These are phyloP conservation scores for Bhutanitis thaidina DNA, from an alignment of 2,888 invertebrate species.

Conservation along the genomic window DNA sequence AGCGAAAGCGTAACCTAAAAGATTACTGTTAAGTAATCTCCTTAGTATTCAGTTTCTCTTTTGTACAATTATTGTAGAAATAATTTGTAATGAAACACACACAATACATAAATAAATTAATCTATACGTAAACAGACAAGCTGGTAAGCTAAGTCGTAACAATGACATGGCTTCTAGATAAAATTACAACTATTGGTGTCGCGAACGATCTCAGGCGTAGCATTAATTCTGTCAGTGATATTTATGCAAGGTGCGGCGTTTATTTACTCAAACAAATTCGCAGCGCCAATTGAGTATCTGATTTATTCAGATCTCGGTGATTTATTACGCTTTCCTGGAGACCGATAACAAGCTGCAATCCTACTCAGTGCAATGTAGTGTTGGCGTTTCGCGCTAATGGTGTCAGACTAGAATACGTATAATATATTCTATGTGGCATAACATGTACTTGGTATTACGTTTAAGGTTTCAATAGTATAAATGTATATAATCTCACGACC, in stretches of 20 bases:
- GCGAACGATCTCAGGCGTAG: neutral
- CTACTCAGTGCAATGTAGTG: neutral
- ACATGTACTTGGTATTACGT: too few relatives aligned
- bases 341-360: conserved; percentile 4
- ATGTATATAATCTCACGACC: too few relatives aligned
- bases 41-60: too few relatives aligned
- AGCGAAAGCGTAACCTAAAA: too few relatives aligned
- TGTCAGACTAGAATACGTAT: too few relatives aligned
- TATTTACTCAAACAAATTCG: conserved; percentile 8
- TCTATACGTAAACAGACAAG: neutral
- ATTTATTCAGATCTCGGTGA: conserved; percentile 12
- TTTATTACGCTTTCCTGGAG: conserved; percentile 4
- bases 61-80: too few relatives aligned
- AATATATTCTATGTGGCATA: too few relatives aligned
- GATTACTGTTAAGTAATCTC: too few relatives aligned
- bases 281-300: conserved; percentile 7
- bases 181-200: neutral
- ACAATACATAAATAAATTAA: neutral
- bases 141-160: neutral
- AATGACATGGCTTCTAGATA: neutral
- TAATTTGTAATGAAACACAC: too few relatives aligned
- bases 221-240: neutral
- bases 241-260: conserved; percentile 3
- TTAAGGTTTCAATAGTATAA: too few relatives aligned
- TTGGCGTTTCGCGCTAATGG: neutral